phyloP scores from a whole-genome alignment of 1,140 invertebrate species.

The Coelopa frigida region DNA sequence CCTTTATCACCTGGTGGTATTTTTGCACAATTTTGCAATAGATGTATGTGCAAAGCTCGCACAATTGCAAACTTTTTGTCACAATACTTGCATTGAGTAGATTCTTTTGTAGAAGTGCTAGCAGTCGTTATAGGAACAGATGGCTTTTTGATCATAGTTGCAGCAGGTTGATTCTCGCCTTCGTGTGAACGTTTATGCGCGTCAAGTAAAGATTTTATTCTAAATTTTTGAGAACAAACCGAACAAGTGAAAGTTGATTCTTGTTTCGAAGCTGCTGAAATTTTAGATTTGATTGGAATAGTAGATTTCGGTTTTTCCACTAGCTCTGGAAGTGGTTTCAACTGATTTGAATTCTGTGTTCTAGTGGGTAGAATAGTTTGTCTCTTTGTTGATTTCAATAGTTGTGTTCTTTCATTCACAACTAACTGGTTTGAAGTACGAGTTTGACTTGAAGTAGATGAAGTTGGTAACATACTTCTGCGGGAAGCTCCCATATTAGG shows the following conservation, averaged over 20 bases:
- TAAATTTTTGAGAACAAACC: slow-evolving; percentile 19
- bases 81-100: slow-evolving; percentile 31
- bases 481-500: slow-evolving; percentile 10
- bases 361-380: too few relatives aligned
- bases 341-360: too few relatives aligned
- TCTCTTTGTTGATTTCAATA: too few relatives aligned
- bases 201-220: slow-evolving; percentile 19
- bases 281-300: too few relatives aligned
- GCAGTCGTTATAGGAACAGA: background rate
- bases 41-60: slow-evolving; percentile 33
- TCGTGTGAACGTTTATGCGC: slow-evolving; percentile 25
- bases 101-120: slow-evolving; percentile 1
- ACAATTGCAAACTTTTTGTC: slow-evolving; percentile 36
- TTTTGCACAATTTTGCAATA: slow-evolving; percentile 35
- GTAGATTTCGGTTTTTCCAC: too few relatives aligned
- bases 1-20: slow-evolving; percentile 35
- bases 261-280: too few relatives aligned
- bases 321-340: too few relatives aligned
- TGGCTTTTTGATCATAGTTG: slow-evolving; percentile 13
- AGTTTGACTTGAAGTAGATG: too few relatives aligned
- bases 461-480: slow-evolving; percentile 7
- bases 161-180: slow-evolving; percentile 6
- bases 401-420: too few relatives aligned
- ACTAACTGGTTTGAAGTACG: too few relatives aligned
- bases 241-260: slow-evolving; percentile 19